phyloP scores from a whole-genome alignment of 2,113 vertebrate genomes.

The Cromileptes altivelis region DNA sequence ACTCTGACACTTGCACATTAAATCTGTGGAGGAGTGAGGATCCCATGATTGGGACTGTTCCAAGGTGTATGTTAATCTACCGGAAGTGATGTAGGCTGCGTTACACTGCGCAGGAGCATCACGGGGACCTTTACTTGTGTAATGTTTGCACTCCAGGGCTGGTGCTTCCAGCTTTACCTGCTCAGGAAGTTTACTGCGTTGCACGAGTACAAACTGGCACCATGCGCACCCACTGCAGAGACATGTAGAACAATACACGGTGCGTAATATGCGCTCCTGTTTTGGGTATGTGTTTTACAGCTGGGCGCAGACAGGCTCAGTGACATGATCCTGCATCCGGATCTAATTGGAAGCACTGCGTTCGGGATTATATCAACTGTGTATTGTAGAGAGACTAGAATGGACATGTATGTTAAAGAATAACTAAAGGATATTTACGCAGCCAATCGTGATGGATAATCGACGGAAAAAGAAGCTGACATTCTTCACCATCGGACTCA shows the following conservation, averaged over 20 bases:
- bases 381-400: not conserved
- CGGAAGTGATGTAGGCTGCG: conserved; percentile 54
- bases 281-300: not conserved
- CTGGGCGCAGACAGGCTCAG: not conserved
- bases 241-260: not conserved
- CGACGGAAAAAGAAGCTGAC: conserved; percentile 83
- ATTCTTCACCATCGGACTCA: conserved; percentile 83
- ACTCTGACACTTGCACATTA: not conserved
- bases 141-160: not conserved
- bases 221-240: not conserved
- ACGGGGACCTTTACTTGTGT: not conserved
- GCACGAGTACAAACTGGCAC: rapidly evolving
- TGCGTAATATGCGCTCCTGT: not conserved
- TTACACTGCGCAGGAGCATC: conserved; percentile 7
- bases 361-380: conserved; percentile 38
- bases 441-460: conserved; percentile 75
- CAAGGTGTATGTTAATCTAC: not conserved
- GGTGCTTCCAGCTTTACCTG: not conserved
- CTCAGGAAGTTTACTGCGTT: not conserved
- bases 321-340: not conserved
- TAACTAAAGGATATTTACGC: not conserved
- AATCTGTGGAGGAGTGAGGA: not conserved
- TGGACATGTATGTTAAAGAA: not conserved
- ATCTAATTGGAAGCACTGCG: conserved; percentile 64
- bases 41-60: not conserved